phyloP scores from a whole-genome alignment of 2,797 vertebrate genomes.

The Galaxias olidus region DNA sequence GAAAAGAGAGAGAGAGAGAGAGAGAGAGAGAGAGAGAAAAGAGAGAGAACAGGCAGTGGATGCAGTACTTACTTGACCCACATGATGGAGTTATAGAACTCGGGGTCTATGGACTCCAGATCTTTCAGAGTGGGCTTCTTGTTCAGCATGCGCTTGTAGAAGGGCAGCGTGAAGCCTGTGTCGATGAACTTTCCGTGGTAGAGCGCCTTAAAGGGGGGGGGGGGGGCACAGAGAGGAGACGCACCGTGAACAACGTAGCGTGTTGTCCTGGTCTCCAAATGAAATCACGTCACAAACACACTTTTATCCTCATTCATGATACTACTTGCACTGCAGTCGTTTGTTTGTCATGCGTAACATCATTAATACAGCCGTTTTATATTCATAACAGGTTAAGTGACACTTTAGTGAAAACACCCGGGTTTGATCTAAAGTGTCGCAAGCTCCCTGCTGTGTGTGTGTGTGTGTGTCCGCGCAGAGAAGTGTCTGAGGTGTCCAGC shows the following conservation, averaged over 20 bases:
- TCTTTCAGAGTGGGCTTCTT: constrained; percentile 96
- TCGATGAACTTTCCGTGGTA: constrained; percentile 98
- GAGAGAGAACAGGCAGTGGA: background rate
- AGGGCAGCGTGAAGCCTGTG: constrained; percentile 95
- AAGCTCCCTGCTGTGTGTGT: background rate
- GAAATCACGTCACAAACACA: too few relatives aligned
- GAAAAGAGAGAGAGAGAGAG: too few relatives aligned
- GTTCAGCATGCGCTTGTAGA: constrained; percentile 98
- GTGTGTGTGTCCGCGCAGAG: too few relatives aligned
- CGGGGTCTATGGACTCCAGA: constrained; percentile 96
- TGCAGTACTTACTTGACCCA: constrained; percentile 92
- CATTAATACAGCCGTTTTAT: too few relatives aligned
- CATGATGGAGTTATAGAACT: constrained; percentile 97
- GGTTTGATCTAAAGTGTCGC: background rate
- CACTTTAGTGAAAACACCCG: too few relatives aligned
- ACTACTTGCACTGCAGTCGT: too few relatives aligned
- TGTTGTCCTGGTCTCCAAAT: too few relatives aligned
- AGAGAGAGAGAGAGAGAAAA: background rate
- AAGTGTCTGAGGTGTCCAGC: too few relatives aligned
- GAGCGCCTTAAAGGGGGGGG: constrained; percentile 76
- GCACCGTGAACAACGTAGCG: too few relatives aligned
- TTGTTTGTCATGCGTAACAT: too few relatives aligned
- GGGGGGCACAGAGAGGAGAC: constrained; percentile 2
- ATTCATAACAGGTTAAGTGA: too few relatives aligned
- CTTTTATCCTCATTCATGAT: too few relatives aligned